Base-by-base conservation (phyloP, 2,113 vertebrate species). In the Periophthalmus modestus region DNA sequence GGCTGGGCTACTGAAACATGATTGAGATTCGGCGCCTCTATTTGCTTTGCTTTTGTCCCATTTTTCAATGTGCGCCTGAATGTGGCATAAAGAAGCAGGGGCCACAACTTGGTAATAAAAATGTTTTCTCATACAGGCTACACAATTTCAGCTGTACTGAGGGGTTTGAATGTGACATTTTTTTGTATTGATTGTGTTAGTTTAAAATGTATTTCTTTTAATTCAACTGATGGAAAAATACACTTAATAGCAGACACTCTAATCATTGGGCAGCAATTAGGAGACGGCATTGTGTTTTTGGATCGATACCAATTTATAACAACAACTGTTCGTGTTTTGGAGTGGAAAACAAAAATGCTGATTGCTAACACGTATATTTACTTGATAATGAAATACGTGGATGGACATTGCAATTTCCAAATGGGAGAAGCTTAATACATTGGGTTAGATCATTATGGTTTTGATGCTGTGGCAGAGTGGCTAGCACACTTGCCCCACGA, bases 21-120 rank as follows among this genome's bases (percentile, higher is more conserved):
- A 78, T 11, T 0, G 71, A 69, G 72, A 36, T 82, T 82, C 73
- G 71, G 59, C 72, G 77, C 73, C 58, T 68, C 72, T 72, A 66
- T 78, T 79, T 81, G 73, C 73, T 67, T 62, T 77, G 68, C 66
- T 78, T 76, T 79, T 82, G 75, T 82, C 78, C 72, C 23, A 59
- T 83, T 78, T 34, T 80, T 70, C n/a, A 1, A 80, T 82, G 73
- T 58, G 36, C 62, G 46, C 50, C 77, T 88, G 73, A 86, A 88
- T 86, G 81, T 82, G 78, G 83, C 66, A 79, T 72, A 71, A 16
- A 75, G 55, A 74, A n/a, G 71, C 36, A 77, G 66, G 62, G 67
- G 82, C 71, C 72, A 69, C 71, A 55, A n/a, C 70, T 72, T 71
- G 69, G 57, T 73, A 55, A 73, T 79, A 55, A 75, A 85, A 83